These are phyloP conservation scores for Zaprionus taronus DNA, from an alignment of 1,140 invertebrate genomes.

Conservation along the genomic window DNA sequence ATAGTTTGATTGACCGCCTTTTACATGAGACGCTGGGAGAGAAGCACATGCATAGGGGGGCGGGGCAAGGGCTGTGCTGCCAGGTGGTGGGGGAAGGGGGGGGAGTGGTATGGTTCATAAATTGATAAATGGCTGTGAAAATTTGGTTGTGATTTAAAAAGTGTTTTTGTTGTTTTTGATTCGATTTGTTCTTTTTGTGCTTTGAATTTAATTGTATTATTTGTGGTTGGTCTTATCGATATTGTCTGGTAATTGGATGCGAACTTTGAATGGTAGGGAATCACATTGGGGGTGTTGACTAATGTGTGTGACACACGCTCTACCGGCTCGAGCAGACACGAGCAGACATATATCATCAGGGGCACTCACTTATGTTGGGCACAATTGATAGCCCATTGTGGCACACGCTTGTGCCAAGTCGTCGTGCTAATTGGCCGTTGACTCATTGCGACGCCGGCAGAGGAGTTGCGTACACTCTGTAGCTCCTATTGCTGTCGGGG, in stretches of 20 bases:
- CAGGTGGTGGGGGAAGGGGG: no score
- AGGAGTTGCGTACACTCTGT: background rate
- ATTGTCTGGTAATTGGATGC: slow-evolving; percentile 22
- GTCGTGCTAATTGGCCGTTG: slow-evolving; percentile 6
- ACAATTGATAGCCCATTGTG: slow-evolving; percentile 19
- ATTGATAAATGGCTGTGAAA: background rate
- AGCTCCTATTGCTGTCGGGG: background rate
- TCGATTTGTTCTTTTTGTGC: background rate
- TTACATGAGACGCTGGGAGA: background rate
- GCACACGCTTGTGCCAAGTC: slow-evolving; percentile 8
- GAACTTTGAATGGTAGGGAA: slow-evolving; percentile 31
- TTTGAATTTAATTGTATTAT: background rate
- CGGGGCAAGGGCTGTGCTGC: background rate
- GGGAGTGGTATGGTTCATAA: no score
- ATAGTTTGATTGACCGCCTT: slow-evolving; percentile 4
- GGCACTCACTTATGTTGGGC: slow-evolving; percentile 5
- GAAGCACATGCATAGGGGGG: background rate
- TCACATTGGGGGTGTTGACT: slow-evolving; percentile 27
- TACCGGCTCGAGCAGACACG: background rate
- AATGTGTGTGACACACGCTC: slow-evolving; percentile 35
- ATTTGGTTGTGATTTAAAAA: background rate
- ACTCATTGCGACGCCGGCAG: slow-evolving; percentile 10
- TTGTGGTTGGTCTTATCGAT: slow-evolving; percentile 2
- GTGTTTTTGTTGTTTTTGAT: background rate
- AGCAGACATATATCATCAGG: slow-evolving; percentile 1